Conservation (phyloP, 2,888 invertebrate species). For the Sarcophaga carnaria region DNA sequence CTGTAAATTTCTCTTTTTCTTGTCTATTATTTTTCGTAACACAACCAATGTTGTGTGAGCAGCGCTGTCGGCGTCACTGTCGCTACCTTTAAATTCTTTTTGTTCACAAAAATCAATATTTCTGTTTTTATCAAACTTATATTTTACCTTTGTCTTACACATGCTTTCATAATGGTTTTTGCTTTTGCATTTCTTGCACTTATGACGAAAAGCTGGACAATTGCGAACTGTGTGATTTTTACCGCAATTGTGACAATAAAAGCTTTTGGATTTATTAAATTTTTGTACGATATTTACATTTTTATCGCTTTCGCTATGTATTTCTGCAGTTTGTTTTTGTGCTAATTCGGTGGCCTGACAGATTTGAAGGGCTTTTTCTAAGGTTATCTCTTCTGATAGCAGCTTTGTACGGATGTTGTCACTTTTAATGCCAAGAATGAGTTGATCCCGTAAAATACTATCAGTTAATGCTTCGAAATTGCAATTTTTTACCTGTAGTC, state of each 20-base stretch:
- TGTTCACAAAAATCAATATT: too few species aligned
- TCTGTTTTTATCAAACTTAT: neutral
- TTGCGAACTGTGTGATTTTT: neutral
- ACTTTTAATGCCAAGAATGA: constrained; percentile 21
- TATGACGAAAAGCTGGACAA: constrained; percentile 15
- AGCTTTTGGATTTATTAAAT: too few species aligned
- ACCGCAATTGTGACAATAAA: too few species aligned
- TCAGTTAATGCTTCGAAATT: neutral
- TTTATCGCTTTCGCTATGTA: neutral
- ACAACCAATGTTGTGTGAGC: constrained; percentile 4
- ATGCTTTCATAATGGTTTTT: constrained; percentile 21
- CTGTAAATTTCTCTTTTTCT: neutral
- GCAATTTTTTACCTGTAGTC: neutral
- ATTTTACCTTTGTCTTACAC: neutral
- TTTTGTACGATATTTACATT: neutral
- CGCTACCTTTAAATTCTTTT: too few species aligned
- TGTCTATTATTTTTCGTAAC: neutral
- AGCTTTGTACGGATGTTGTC: constrained; percentile 12
- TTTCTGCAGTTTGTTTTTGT: constrained; percentile 11
- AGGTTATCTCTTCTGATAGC: neutral
- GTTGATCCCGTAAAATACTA: constrained; percentile 14
- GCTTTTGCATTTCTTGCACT: constrained; percentile 2
- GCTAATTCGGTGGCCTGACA: constrained; percentile 9
- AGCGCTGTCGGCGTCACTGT: neutral
- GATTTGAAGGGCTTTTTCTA: constrained; percentile 17